A percentile compares a stretch with the other conserved stretches of the same genome.
Evolutionary conservation across 2,113 vertebrate species (phyloP).

Genomic region (Propithecus coquereli): DNA sequence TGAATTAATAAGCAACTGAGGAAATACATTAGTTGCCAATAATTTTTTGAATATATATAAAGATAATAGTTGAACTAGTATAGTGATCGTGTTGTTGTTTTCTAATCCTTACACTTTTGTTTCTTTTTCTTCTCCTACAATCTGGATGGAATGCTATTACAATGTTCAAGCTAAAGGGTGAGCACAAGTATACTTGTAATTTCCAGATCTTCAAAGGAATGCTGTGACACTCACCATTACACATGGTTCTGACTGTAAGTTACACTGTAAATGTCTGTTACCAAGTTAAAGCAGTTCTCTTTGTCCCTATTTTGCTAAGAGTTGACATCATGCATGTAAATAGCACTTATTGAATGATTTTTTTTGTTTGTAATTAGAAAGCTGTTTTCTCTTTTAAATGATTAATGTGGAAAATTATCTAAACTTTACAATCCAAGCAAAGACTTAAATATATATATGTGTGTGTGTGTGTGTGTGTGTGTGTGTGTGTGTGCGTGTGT

Average conservation of each 20-base stretch:
- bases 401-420: not conserved
- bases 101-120: not conserved
- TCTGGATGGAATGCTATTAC: not conserved
- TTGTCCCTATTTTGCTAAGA: not conserved
- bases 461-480: no score
- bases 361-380: not conserved
- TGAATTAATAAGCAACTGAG: not conserved
- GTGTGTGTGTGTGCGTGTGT: not conserved
- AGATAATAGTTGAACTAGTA: not conserved
- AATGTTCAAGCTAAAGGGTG: not conserved
- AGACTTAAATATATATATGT: not conserved
- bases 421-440: not conserved
- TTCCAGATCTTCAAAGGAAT: not conserved
- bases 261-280: not conserved
- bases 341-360: not conserved
- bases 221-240: not conserved
- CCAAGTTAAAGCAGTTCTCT: not conserved
- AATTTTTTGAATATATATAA: not conserved
- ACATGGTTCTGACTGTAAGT: not conserved
- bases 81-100: not conserved
- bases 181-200: not conserved
- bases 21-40: not conserved
- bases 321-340: not conserved
- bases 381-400: not conserved
- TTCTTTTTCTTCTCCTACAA: not conserved